Conservation (phyloP, 2,888 invertebrate genomes). For the Drosophila imparisetae region DNA sequence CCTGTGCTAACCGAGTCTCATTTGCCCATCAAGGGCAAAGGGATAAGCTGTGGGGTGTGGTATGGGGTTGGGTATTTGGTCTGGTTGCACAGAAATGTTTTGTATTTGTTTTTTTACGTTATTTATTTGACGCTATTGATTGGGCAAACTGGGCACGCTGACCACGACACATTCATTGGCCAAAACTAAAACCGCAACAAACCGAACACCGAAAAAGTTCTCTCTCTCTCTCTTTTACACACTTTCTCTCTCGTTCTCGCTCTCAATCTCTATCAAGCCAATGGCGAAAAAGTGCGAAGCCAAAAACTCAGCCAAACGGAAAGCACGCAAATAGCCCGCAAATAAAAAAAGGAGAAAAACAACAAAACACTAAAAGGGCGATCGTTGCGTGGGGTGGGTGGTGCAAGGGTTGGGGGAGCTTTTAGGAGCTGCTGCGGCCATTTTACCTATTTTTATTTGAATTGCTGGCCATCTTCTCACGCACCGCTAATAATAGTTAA, state of each 20-base stretch:
- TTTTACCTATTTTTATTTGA: slow-evolving; percentile 68
- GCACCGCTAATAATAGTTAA: neutral
- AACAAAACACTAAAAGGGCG: slow-evolving; percentile 8
- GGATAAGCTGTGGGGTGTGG: neutral
- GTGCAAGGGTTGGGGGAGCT: neutral
- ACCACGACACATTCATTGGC: slow-evolving; percentile 36
- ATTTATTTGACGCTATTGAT: slow-evolving; percentile 47
- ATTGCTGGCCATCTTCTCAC: slow-evolving; percentile 51
- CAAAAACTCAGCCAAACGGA: slow-evolving; percentile 61
- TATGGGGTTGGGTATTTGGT: neutral
- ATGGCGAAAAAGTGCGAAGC: slow-evolving; percentile 52
- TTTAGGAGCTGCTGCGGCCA: slow-evolving; percentile 31
- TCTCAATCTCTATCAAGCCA: neutral
- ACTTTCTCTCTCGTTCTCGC: neutral
- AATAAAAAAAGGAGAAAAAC: neutral
- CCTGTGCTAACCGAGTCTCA: slow-evolving; percentile 1
- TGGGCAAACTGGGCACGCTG: slow-evolving; percentile 39
- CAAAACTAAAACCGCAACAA: slow-evolving; percentile 35
- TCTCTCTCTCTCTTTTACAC: neutral
- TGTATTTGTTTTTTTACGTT: slow-evolving; percentile 6
- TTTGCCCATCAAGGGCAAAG: neutral
- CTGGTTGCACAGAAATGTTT: slow-evolving; percentile 13
- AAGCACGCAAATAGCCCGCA: slow-evolving; percentile 49
- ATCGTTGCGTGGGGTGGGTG: slow-evolving; percentile 4
- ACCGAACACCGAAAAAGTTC: neutral